A percentile compares a stretch with the other conserved stretches of the same genome.
phyloP scores from a whole-genome alignment of 2,797 vertebrate species.

The Ptychadena robeensis region DNA sequence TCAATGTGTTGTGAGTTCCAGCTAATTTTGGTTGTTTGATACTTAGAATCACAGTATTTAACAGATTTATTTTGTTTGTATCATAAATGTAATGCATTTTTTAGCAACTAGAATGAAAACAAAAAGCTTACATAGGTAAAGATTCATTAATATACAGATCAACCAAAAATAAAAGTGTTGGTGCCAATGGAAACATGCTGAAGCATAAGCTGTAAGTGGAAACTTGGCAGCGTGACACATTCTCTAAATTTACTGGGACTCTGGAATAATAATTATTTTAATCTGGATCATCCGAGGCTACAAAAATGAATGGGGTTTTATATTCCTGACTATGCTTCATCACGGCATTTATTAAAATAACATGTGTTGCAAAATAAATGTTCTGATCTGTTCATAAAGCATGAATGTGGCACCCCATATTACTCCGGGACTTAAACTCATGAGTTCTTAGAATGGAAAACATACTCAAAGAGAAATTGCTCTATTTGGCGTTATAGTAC shows the following conservation, averaged over 20 bases:
- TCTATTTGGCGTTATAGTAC: neutral
- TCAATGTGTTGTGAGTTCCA: no score
- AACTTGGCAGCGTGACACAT: conserved; percentile 68
- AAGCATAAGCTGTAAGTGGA: conserved; percentile 65
- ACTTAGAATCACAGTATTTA: neutral
- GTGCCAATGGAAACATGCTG: conserved; percentile 42
- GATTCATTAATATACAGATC: conserved; percentile 5
- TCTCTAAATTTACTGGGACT: conserved; percentile 68
- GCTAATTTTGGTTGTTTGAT: neutral
- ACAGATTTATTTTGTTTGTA: neutral
- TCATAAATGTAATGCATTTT: neutral
- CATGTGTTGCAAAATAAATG: conserved; percentile 1
- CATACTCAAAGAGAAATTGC: neutral
- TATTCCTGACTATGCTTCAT: conserved; percentile 19
- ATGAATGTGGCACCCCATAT: neutral
- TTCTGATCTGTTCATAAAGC: neutral
- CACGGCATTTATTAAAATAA: conserved; percentile 27
- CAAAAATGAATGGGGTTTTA: conserved; percentile 36
- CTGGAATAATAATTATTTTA: conserved; percentile 65
- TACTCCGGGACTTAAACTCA: neutral
- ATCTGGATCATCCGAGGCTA: conserved; percentile 61
- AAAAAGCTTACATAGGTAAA: conserved; percentile 8
- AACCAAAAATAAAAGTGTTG: conserved; percentile 30
- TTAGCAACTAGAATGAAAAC: neutral
- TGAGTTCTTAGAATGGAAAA: neutral